Percentiles rank a stretch among this genome's conserved stretches.
Conservation (phyloP, 2,888 invertebrate genomes). For the Torymus aiolomorphi region DNA sequence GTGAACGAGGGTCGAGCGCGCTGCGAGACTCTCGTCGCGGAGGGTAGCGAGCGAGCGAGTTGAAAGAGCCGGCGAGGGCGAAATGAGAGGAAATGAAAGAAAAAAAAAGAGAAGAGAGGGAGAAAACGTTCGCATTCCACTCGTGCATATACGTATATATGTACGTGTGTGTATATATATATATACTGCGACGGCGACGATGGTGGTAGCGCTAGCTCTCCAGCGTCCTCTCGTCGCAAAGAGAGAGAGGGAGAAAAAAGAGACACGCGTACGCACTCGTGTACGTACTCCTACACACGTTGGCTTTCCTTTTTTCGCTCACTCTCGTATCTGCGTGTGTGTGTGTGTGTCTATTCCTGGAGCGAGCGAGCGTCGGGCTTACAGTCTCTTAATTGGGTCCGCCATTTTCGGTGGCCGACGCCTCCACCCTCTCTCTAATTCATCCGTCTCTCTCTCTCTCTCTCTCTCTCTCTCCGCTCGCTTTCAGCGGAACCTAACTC, state of each 20-base stretch:
- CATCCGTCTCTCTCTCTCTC: constrained; percentile 59
- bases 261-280: background rate
- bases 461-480: constrained; percentile 37
- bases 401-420: constrained; percentile 73
- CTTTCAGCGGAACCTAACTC: constrained; percentile 35
- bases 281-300: background rate
- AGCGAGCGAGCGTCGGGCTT: constrained; percentile 20
- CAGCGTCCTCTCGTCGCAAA: constrained; percentile 4
- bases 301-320: constrained; percentile 59
- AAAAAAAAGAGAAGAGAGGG: constrained; percentile 12
- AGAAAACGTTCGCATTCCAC: constrained; percentile 52
- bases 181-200: constrained; percentile 56
- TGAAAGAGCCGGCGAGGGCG: constrained; percentile 6
- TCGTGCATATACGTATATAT: constrained; percentile 56
- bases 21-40: constrained; percentile 42
- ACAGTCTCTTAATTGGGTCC: constrained; percentile 74
- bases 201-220: constrained; percentile 3
- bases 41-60: constrained; percentile 21
- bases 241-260: constrained; percentile 8
- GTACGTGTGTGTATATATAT: no score
- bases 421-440: constrained; percentile 63
- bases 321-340: background rate
- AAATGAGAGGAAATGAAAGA: constrained; percentile 49
- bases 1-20: constrained; percentile 63
- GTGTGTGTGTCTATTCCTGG: background rate